Evolutionary conservation across 1,140 invertebrate species (phyloP).

Genomic region (Akabosia matsudoensis): DNA sequence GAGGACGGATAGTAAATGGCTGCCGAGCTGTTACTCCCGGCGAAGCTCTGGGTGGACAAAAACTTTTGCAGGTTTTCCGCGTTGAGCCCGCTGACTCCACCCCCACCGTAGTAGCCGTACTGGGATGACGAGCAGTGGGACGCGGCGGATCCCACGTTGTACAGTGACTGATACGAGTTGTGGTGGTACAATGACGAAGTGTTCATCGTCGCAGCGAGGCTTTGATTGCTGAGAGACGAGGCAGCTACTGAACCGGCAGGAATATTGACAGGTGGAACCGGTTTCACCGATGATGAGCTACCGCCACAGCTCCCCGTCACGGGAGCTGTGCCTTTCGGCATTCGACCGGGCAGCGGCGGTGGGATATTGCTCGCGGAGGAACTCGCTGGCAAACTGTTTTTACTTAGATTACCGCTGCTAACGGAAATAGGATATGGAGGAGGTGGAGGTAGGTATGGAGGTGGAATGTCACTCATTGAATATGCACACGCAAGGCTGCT

Average conservation of each 20-base stretch:
- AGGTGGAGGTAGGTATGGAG: constrained; percentile 61
- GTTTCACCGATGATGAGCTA: neutral
- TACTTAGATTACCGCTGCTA: constrained; percentile 25
- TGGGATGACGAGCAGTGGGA: constrained; percentile 44
- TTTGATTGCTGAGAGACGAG: constrained; percentile 22
- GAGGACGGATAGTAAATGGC: constrained; percentile 45
- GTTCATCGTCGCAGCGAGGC: constrained; percentile 25
- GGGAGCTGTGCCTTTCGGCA: neutral
- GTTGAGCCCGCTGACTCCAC: constrained; percentile 30
- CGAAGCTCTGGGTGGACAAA: constrained; percentile 41
- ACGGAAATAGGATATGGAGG: constrained; percentile 52
- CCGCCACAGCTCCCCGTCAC: neutral
- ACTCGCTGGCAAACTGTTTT: neutral
- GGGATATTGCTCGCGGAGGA: neutral
- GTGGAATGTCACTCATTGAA: constrained; percentile 49
- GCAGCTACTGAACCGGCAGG: neutral
- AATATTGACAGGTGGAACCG: neutral
- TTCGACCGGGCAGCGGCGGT: constrained; percentile 13
- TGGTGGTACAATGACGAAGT: constrained; percentile 26
- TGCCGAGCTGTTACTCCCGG: constrained; percentile 14
- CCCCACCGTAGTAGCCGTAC: constrained; percentile 39
- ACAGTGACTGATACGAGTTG: constrained; percentile 40
- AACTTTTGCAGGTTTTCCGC: constrained; percentile 43
- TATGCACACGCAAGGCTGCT: constrained; percentile 28
- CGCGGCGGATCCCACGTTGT: constrained; percentile 36